Conservation (phyloP, 1,140 invertebrate genomes). For the Heliconius congener region DNA sequence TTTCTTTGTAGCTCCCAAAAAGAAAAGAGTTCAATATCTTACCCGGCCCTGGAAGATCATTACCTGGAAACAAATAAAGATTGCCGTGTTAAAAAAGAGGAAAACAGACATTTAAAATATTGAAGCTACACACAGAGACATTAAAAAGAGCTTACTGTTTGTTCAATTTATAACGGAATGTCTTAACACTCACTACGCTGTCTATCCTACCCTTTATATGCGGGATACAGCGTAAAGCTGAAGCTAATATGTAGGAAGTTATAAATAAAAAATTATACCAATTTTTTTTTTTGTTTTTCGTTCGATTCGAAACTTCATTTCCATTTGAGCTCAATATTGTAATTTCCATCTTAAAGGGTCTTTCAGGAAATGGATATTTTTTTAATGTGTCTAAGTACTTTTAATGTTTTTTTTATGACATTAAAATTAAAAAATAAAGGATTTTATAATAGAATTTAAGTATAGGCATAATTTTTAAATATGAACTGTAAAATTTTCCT, state of each 20-base stretch:
- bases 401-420: too few species aligned
- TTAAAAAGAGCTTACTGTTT: too few species aligned
- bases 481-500: too few species aligned
- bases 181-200: too few species aligned
- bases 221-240: too few species aligned
- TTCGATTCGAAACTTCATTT: background rate
- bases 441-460: too few species aligned
- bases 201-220: too few species aligned
- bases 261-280: background rate
- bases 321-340: background rate
- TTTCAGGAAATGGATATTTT: background rate
- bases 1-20: background rate
- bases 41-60: constrained; percentile 40
- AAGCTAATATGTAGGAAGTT: background rate
- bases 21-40: background rate
- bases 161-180: too few species aligned
- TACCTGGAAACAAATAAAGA: constrained; percentile 39
- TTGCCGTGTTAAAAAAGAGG: background rate
- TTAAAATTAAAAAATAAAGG: too few species aligned
- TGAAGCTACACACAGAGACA: too few species aligned
- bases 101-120: background rate
- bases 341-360: background rate
- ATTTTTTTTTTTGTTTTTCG: background rate
- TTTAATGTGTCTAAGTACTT: background rate
- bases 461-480: too few species aligned